Evolutionary conservation across 2,888 invertebrate genomes (phyloP), one percentile per base, ranked within the genome.

Genomic region (Horisme vitalbata): DNA sequence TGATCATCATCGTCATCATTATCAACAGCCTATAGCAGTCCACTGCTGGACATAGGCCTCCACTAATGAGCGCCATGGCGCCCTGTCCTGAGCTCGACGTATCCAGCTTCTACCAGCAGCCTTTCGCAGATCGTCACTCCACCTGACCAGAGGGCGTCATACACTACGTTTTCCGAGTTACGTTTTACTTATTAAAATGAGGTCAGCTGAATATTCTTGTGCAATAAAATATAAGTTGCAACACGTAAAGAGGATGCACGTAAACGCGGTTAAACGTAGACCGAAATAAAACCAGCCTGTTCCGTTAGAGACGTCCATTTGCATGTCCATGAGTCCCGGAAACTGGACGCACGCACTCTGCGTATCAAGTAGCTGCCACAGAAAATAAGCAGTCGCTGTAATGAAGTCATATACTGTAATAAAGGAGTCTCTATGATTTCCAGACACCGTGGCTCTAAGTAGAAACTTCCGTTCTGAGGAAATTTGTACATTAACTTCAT

Each of bases 321-420:
- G 76, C 73, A 68, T 70, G 60, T 64, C 56, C 59, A 62, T 57
- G 59, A 65, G 67, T 65, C 65, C 74, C 72, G 79, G 76, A 77
- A 79, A 76, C 28, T 11, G 52, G 43, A 49, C 35, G 46, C 34
- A 51, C 48, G 45, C 50, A 45, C 49, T 52, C 41, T 28, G 39
- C 23, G 45, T 45, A 48, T 44, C 26, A 36, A 45, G 27, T 35
- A 39, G 36, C 18, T 4, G 23, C 26, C 24, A 43, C 46, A 46
- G 35, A 26, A 10, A 26, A 14, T 9, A 31, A 15, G 9, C 9
- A 31, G 1, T 15, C 26, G 4, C 10, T 23, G n/a, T 5, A 13
- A n/a, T n/a, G n/a, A n/a, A n/a, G n/a, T n/a, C n/a, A n/a, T n/a
- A n/a, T n/a, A n/a, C n/a, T n/a, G n/a, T n/a, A n/a, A n/a, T n/a